These are phyloP conservation scores for Pyrrhosoma nymphula DNA, from an alignment of 2,888 invertebrate genomes.

Conservation along the genomic window DNA sequence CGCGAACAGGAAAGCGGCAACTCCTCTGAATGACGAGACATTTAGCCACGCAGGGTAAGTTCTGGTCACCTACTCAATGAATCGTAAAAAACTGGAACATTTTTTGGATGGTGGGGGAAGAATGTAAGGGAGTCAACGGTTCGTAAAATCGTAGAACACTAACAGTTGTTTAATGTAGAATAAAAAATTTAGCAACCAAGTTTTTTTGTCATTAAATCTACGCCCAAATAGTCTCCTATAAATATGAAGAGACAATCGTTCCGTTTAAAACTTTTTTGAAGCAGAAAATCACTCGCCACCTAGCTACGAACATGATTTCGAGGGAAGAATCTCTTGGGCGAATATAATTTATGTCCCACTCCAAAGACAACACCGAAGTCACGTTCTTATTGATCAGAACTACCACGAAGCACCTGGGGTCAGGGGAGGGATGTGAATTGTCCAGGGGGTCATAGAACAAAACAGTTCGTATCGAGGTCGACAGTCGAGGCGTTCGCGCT, in stretches of 20 bases:
- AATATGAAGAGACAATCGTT: neutral
- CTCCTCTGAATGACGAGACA: neutral
- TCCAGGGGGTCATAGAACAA: neutral
- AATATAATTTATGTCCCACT: neutral
- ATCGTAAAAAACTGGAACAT: neutral
- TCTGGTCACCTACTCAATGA: neutral
- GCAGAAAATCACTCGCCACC: neutral
- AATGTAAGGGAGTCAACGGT: neutral
- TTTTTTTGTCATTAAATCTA: constrained; percentile 14
- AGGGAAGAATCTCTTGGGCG: neutral
- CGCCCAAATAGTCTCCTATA: neutral
- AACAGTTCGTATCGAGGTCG: neutral
- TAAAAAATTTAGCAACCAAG: neutral
- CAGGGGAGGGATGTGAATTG: neutral
- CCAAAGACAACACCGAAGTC: neutral
- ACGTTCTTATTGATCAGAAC: neutral
- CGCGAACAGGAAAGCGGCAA: neutral
- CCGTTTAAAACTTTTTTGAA: neutral
- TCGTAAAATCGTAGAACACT: neutral
- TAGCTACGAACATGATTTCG: neutral
- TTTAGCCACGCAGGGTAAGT: neutral
- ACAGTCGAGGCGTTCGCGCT: neutral
- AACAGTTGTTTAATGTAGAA: neutral
- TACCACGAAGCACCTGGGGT: neutral
- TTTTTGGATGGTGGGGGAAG: neutral